Evolutionary conservation across 2,113 vertebrate species (phyloP).

Genomic region (Nibea albiflora): DNA sequence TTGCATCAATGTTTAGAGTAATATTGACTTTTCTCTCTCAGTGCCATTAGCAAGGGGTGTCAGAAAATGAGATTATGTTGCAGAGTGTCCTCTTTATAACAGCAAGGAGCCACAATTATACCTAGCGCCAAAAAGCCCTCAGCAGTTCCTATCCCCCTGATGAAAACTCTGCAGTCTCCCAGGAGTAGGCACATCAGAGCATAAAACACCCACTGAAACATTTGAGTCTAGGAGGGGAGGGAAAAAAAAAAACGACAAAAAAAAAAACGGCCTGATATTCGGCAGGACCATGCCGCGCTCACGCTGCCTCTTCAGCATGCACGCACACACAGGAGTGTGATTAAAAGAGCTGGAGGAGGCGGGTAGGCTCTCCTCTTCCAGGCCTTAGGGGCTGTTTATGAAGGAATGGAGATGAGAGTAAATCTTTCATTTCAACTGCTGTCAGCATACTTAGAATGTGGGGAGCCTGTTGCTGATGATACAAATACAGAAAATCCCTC

Average conservation of each 20-base stretch:
- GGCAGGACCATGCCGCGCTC: slow-evolving; percentile 6
- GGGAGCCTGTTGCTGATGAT: slow-evolving; percentile 42
- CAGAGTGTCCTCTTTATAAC: slow-evolving; percentile 57
- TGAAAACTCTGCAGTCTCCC: slow-evolving; percentile 51
- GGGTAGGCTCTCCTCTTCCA: slow-evolving; percentile 40
- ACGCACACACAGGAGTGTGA: slow-evolving; percentile 41
- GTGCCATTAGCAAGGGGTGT: slow-evolving; percentile 58
- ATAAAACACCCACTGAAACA: slow-evolving; percentile 50
- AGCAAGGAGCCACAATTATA: slow-evolving; percentile 51
- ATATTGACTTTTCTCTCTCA: slow-evolving; percentile 72
- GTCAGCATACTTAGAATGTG: slow-evolving; percentile 26
- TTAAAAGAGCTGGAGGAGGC: slow-evolving; percentile 46
- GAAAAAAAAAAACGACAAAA: background rate
- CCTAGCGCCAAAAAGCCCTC: slow-evolving; percentile 32
- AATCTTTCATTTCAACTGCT: slow-evolving; percentile 65
- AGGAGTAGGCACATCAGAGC: slow-evolving; percentile 51
- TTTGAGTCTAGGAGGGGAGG: slow-evolving; percentile 19
- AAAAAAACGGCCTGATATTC: slow-evolving; percentile 15
- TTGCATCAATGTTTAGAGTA: slow-evolving; percentile 64
- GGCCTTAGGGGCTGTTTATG: slow-evolving; percentile 50
- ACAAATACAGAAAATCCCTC: slow-evolving; percentile 33
- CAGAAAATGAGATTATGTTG: slow-evolving; percentile 60
- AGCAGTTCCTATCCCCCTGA: slow-evolving; percentile 45
- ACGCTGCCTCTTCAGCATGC: slow-evolving; percentile 2
- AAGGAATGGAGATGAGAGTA: slow-evolving; percentile 56